Base-by-base conservation (phyloP, 1,140 invertebrate genomes). In the Anastrepha ludens region DNA sequence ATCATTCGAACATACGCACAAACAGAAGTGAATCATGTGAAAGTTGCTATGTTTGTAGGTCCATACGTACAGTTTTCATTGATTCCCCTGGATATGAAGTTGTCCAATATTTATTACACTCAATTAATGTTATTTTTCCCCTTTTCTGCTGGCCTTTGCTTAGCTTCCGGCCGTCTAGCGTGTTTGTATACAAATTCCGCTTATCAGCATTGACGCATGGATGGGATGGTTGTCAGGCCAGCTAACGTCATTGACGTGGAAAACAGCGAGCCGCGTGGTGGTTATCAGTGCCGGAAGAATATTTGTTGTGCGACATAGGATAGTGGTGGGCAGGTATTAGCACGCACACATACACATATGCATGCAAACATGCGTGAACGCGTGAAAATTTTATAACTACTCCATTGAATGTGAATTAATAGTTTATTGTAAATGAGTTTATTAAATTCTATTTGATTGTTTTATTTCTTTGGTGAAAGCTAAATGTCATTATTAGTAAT, bases 121-220 rank as follows among this genome's bases (percentile, higher is more conserved):
- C 67, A 41, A 74, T 74, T 44, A 47, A 44, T 44, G 11, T 47
- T 17, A 39, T 74, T 74, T 67, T 41, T 6, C 4, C 20, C 62
- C 62, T 47, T 47, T 41, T 74, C 39, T 70, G 41, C 41, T 44
- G 11, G 13, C 2, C 13, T 47, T 70, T 74, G 67, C 67, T 15
- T 47, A 74, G 67, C 41, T 74, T 74, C 67, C 67, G 41, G 41
- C 15, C 39, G 13, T 74, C 67, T 74, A 74, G 41, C 41, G 13
- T 74, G 41, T 15, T 74, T 74, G 67, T 44, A 39, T 74, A 47
- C 41, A 74, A 47, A 74, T 44, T 74, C 13, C 39, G 41, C 67
- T 74, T 74, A 74, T 74, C 67, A 74, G 67, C 67, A 74, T 17
- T 74, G 67, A 74, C 67, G 67, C 41, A 74, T 44, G 67, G 13